phyloP scores from a whole-genome alignment of 2,888 invertebrate species.

The Esperia sulphurella region DNA sequence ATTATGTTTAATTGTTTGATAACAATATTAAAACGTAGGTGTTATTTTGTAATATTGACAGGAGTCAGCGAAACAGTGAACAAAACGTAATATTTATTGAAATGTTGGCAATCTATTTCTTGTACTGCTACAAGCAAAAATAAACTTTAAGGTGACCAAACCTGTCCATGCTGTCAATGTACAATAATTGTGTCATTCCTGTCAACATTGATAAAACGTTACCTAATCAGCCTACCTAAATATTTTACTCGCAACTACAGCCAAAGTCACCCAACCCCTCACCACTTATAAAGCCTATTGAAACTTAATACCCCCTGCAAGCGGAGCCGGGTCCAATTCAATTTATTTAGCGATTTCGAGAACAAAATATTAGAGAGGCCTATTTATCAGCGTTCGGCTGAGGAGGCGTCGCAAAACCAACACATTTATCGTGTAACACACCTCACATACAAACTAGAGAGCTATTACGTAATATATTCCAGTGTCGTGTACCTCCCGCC shows the following conservation, averaged over 20 bases:
- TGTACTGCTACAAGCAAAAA: too few species aligned
- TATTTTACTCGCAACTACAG: neutral
- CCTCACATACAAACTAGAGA: slow-evolving; percentile 66
- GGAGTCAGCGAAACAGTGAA: too few species aligned
- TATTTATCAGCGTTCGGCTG: slow-evolving; percentile 62
- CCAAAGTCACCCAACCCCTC: slow-evolving; percentile 23
- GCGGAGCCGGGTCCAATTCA: slow-evolving; percentile 44
- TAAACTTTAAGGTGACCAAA: too few species aligned
- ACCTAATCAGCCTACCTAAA: too few species aligned
- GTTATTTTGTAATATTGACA: too few species aligned
- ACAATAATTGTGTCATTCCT: too few species aligned
- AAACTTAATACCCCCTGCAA: slow-evolving; percentile 36
- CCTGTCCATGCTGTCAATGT: too few species aligned
- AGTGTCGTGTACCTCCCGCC: slow-evolving; percentile 59
- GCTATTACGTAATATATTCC: slow-evolving; percentile 71
- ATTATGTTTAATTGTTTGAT: too few species aligned
- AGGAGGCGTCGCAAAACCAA: slow-evolving; percentile 53
- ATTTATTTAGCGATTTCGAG: slow-evolving; percentile 61
- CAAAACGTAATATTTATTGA: too few species aligned
- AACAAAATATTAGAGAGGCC: slow-evolving; percentile 60
- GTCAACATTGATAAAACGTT: too few species aligned
- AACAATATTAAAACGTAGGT: too few species aligned
- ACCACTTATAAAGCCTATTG: slow-evolving; percentile 27
- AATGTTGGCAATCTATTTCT: too few species aligned
- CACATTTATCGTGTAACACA: slow-evolving; percentile 58